phyloP scores from a whole-genome alignment of 1,140 invertebrate genomes.

The Drosophila pachea region DNA sequence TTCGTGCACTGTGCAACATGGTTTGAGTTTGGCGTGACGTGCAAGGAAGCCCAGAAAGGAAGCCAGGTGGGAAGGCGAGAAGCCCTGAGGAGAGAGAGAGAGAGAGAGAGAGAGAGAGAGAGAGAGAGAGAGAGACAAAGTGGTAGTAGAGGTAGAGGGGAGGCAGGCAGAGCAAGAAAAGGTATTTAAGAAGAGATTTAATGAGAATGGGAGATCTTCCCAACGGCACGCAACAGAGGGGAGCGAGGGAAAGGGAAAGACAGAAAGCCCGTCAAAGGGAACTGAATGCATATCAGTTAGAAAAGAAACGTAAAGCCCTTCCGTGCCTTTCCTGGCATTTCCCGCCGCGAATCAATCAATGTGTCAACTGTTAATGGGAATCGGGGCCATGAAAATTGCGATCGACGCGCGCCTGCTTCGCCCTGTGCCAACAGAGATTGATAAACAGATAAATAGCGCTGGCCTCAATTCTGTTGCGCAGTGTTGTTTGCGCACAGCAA shows the following conservation, averaged over 20 bases:
- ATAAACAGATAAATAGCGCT: not conserved
- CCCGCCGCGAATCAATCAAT: not conserved
- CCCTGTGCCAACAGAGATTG: not conserved
- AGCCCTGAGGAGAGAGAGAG: not conserved
- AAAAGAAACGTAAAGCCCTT: too few species aligned
- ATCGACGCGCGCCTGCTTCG: not conserved
- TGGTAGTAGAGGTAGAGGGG: too few species aligned
- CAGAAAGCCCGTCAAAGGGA: too few species aligned
- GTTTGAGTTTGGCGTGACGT: not conserved
- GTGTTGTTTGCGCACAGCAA: constrained; percentile 30
- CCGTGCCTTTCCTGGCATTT: too few species aligned
- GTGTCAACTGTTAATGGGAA: not conserved
- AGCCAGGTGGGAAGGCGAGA: not conserved
- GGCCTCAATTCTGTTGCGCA: constrained; percentile 7
- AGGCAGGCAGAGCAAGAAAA: not conserved
- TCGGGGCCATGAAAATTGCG: constrained; percentile 2
- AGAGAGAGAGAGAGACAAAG: not conserved
- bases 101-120: not conserved
- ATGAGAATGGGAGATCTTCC: too few species aligned
- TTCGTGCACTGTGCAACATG: constrained; percentile 24
- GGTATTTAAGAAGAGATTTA: too few species aligned
- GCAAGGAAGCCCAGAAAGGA: not conserved
- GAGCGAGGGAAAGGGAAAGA: too few species aligned
- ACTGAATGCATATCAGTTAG: too few species aligned
- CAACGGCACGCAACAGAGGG: too few species aligned